These are phyloP conservation scores for Bovichtus diacanthus DNA, from an alignment of 2,797 vertebrate genomes.

Conservation along the genomic window DNA sequence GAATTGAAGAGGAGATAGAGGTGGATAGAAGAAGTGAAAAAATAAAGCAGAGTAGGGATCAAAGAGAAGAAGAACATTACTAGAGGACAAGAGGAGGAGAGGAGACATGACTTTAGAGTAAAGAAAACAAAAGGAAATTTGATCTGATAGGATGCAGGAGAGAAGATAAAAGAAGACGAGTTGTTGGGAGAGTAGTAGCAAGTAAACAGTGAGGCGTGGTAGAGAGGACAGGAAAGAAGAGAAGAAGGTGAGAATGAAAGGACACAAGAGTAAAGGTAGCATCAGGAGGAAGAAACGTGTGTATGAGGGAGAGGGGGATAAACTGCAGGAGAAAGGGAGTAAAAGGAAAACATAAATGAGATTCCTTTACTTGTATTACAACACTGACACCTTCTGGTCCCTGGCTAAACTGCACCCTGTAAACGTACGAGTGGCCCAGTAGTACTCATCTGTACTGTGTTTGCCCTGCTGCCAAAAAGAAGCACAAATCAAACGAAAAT, in stretches of 20 bases:
- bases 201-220: neutral
- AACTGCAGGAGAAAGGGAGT: neutral
- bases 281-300: conserved; percentile 2
- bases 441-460: neutral
- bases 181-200: neutral
- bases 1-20: neutral
- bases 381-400: conserved; percentile 69
- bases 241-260: neutral
- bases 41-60: neutral
- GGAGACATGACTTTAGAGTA: neutral
- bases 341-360: neutral
- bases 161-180: neutral
- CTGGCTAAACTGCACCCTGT: conserved; percentile 21
- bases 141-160: neutral
- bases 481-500: conserved; percentile 9
- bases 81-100: neutral
- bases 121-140: neutral
- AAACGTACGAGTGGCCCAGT: too few relatives aligned
- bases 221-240: neutral
- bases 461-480: neutral
- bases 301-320: too few relatives aligned
- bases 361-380: conserved; percentile 31
- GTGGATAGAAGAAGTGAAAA: neutral
- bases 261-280: neutral
- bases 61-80: neutral